Base-by-base conservation (phyloP, 2,888 invertebrate genomes). In the Drosophila anceps region DNA sequence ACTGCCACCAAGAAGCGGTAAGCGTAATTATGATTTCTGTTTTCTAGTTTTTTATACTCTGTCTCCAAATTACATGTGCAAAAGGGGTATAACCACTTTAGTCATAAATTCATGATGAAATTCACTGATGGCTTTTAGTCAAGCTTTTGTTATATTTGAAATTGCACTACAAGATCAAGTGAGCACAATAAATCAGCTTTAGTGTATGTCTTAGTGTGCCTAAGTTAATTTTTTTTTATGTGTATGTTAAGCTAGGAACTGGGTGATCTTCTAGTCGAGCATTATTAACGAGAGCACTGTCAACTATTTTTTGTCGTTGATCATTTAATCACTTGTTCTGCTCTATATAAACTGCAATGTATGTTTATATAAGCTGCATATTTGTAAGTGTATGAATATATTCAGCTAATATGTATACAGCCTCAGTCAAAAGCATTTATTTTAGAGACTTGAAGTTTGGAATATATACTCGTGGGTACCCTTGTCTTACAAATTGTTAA, bases 251-350 rank as follows among this genome's bases (percentile, higher is more conserved):
- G 7, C 7, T n/a, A 13, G 6, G 20, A 2, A 5, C 24, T 24
- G 39, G 27, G 54, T 54, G 39, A 12, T 37, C 27, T 4, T 3
- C 0, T n/a, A 39, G 54, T 54, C 54, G 27, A 12, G 2, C 27
- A 39, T 4, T 27, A 27, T 15, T 9, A 9, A 53, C 15, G 2
- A 5, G 9, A 13, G 2, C 33, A 9, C 4, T 33, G 13, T 53
- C 15, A 53, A 53, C 51, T 6, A 4, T 44, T n/a, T 27, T 50
- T 48, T 46, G 9, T 20, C 12, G 62, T 37, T 35, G 35, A 57
- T 68, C 18, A 51, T n/a, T 66, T 18, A 57, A 37, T 65, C 27
- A 41, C 48, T 31, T n/a, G 65, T 69, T 75, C 60, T 61, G 74
- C 64, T 58, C 60, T 39, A 76, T 18, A 76, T 75, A 29, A 12